phyloP scores from a whole-genome alignment of 1,140 invertebrate species.

The Cydia fagiglandana region DNA sequence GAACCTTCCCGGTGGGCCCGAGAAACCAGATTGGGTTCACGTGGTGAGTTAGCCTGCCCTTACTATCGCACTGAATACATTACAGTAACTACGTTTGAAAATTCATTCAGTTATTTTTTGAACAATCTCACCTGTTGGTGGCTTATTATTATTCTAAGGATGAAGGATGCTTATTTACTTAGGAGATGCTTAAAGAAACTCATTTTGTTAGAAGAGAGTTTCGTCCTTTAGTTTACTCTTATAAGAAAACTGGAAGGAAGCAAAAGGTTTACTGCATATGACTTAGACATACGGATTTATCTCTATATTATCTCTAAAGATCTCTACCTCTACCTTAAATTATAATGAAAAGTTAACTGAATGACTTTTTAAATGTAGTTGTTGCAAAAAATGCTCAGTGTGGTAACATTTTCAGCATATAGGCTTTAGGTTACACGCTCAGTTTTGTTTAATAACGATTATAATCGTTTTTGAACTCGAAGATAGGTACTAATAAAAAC shows the following conservation, averaged over 20 bases:
- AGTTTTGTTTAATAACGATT: background rate
- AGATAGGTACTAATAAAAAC: background rate
- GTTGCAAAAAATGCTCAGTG: background rate
- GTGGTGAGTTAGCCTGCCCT: slow-evolving; percentile 85
- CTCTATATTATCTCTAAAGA: no score
- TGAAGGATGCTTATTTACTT: no score
- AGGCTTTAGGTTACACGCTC: background rate
- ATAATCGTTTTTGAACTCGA: background rate
- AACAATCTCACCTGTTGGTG: background rate
- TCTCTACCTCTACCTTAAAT: no score
- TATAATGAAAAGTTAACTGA: no score
- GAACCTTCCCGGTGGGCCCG: slow-evolving; percentile 88
- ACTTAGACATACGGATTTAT: no score
- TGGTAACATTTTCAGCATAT: background rate
- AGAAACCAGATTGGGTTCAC: slow-evolving; percentile 95
- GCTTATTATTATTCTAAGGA: background rate
- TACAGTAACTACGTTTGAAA: background rate
- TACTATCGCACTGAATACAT: slow-evolving; percentile 23
- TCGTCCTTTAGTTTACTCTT: background rate
- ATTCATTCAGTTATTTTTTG: background rate
- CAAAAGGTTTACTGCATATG: no score
- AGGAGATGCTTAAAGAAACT: no score
- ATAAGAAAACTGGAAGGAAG: background rate
- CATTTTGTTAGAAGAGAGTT: no score
- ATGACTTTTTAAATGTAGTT: background rate